phyloP scores from a whole-genome alignment of 2,888 invertebrate species.

The Entomobrya proxima region DNA sequence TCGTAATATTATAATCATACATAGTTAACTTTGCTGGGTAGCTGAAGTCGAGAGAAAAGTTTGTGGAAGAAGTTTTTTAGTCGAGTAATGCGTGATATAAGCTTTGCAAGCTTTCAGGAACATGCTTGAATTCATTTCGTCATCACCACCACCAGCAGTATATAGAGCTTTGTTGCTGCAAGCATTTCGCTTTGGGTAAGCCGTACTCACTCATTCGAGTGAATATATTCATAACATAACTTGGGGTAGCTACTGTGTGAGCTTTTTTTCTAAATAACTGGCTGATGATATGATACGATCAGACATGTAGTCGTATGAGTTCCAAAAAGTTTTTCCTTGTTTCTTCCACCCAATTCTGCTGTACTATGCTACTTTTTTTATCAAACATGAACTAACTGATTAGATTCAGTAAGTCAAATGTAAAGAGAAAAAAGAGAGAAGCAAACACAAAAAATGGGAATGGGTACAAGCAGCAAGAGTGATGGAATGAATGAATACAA shows the following conservation, averaged over 20 bases:
- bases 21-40: no score
- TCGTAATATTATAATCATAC: background rate
- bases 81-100: constrained; percentile 8
- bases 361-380: constrained; percentile 49
- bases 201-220: background rate
- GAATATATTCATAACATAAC: constrained; percentile 1
- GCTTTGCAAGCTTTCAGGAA: constrained; percentile 2
- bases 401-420: constrained; percentile 49
- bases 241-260: constrained; percentile 17
- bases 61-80: constrained; percentile 16
- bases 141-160: constrained; percentile 10
- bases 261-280: constrained; percentile 14
- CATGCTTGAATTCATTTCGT: constrained; percentile 60
- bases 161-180: constrained; percentile 13
- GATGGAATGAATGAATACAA: constrained; percentile 25
- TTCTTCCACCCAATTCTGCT: constrained; percentile 41
- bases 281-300: constrained; percentile 51
- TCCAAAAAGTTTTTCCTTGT: constrained; percentile 60
- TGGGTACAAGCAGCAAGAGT: background rate
- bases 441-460: constrained; percentile 37
- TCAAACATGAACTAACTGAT: constrained; percentile 59
- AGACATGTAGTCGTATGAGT: constrained; percentile 11
- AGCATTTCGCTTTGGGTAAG: background rate
- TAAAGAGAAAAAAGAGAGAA: constrained; percentile 22
- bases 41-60: no score